Base-by-base conservation (phyloP, 1,140 invertebrate genomes). In the Calliopsis andreniformis region DNA sequence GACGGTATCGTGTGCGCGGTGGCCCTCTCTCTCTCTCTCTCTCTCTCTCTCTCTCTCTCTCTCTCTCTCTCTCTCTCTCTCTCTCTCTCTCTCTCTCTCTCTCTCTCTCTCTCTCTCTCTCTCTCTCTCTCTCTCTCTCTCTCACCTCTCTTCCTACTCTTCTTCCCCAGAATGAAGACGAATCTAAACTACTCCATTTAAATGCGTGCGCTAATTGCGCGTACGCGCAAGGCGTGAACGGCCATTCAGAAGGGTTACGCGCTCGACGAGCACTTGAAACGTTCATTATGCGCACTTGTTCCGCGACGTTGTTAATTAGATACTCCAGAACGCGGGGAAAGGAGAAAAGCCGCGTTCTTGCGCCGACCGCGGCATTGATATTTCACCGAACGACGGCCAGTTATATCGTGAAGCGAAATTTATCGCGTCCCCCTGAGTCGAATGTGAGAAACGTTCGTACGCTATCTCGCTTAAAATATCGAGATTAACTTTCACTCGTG, bases 281-380 rank as follows among this genome's bases (percentile, higher is more conserved):
- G 77, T 83, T 83, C 76, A 84, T 84, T 84, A 84, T 84, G 56
- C 66, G 70, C 56, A 70, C 77, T 84, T 83, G 71, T 84, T 83
- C 73, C 71, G 43, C 62, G 71, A 80, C 67, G 76, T 84, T 62
- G 81, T 84, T 84, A 84, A 83, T 83, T 80, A 83, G 81, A 68
- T 77, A 47, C 55, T 80, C 53, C 30, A 23, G 28, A 3, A 43
- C 7, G 32, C 14, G 10, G 14, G 10, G n/a, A 6, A 2, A 28
- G 30, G n/a, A 72, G 58, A 70, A 63, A 35, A 64, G 43, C 20
- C n/a, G 10, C 23, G 30, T 51, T 51, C 25, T 53, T 59, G 43
- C 47, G 20, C 2, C 16, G 1, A 14, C 20, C 28, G 12, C 16
- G n/a, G n/a, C 47, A 35, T 39, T 62, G 20, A 66, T 58, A 64